Percentiles rank a stretch among this genome's conserved stretches.
Evolutionary conservation across 2,797 vertebrate species (phyloP).

Genomic region (Gambelia wislizenii): DNA sequence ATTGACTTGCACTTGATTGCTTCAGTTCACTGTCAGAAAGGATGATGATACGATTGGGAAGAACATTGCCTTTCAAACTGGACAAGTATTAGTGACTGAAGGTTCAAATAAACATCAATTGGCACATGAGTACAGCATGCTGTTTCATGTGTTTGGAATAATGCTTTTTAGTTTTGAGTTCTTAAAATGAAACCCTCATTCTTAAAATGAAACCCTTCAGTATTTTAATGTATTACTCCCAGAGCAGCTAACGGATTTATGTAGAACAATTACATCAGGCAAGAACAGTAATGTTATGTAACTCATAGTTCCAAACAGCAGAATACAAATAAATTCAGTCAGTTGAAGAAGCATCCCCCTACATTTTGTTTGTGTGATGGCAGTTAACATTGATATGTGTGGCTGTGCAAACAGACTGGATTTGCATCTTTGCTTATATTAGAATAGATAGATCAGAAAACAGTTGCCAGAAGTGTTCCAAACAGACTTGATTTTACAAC

Average conservation of each 20-base stretch:
- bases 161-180: neutral
- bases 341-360: no score
- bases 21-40: neutral
- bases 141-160: neutral
- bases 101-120: no score
- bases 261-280: neutral
- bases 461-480: neutral
- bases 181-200: neutral
- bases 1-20: neutral
- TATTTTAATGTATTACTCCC: neutral
- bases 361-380: no score
- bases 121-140: no score
- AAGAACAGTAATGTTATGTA: neutral
- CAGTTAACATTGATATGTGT: no score
- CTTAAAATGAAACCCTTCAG: neutral
- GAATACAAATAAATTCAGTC: neutral
- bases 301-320: neutral
- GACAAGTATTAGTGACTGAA: neutral
- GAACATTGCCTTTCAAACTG: neutral
- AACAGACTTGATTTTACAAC: neutral
- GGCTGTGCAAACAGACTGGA: no score
- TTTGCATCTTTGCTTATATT: neutral
- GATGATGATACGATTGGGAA: neutral
- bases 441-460: neutral
- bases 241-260: neutral